Base-by-base conservation (phyloP, 2,888 invertebrate species). In the Ligdia adustata region DNA sequence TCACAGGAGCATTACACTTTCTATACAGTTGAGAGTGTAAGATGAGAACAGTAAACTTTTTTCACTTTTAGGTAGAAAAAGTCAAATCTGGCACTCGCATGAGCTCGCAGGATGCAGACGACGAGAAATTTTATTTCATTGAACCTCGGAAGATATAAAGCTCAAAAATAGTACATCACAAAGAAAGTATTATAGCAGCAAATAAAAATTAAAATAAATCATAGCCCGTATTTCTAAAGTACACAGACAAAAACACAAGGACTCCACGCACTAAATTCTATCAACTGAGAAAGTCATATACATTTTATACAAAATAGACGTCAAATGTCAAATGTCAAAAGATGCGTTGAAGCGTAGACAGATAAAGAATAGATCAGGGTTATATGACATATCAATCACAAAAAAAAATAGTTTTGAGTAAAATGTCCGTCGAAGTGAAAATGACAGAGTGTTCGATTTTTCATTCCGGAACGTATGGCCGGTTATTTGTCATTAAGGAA, bases 1-100 rank as follows among this genome's bases (percentile, higher is more conserved):
- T 16, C 31, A 24, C 33, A 52, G 42, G 46, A 31, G 35, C 55
- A 49, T 52, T 47, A 24, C 53, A 55, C 54, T 55, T 55, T 55
- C 54, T 52, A n/a, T n/a, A n/a, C n/a, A 47, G 37, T 40, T 31
- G 31, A 32, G 37, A 27, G 35, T 39, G 49, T 32, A 26, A n/a
- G 24, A n/a, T 22, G 22, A 22, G 20, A 34, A 51, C 42, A 52
- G 43, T 44, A 37, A 51, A 42, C 47, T 49, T 51, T 40, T 51
- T 55, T 59, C 59, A 53, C 51, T 44, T 53, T 24, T 5, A 12
- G 44, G 26, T 9, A 29, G 12, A 29, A 38, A 49, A 42, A 48
- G 38, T 49, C 5, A 28, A 31, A 20, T 35, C 9, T 31, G 11
- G 35, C 34, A 40, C 29, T 34, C 6, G 9, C 6, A 27, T 9